Conservation (phyloP, 2,888 invertebrate species). For the Drosophila neotestacea region DNA sequence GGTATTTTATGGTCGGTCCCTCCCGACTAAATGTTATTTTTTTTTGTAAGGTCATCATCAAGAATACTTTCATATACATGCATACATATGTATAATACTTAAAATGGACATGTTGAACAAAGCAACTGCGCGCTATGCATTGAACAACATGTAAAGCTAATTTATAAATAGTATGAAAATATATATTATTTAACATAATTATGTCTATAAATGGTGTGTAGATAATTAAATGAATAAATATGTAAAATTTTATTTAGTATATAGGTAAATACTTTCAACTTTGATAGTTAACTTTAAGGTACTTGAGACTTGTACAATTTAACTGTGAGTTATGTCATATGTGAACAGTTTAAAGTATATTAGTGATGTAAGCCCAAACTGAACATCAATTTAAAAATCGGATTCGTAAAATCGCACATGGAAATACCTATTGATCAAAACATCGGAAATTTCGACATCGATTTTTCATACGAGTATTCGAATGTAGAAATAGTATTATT, state of each 20-base stretch:
- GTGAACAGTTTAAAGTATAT: slow-evolving; percentile 29
- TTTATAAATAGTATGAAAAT: slow-evolving; percentile 17
- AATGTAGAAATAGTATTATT: no score
- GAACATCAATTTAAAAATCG: no score
- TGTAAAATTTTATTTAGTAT: slow-evolving; percentile 33
- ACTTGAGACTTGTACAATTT: slow-evolving; percentile 67
- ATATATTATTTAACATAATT: slow-evolving; percentile 8
- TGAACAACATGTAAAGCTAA: slow-evolving; percentile 72
- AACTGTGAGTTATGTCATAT: slow-evolving; percentile 35
- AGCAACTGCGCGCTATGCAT: slow-evolving; percentile 62
- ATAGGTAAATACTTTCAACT: slow-evolving; percentile 44
- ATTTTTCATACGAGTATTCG: no score
- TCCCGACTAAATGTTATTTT: background rate
- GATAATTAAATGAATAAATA: slow-evolving; percentile 64
- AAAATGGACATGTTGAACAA: slow-evolving; percentile 68
- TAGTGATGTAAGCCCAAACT: no score
- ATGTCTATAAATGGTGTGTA: slow-evolving; percentile 32
- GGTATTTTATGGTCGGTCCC: no score
- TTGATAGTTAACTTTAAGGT: slow-evolving; percentile 75
- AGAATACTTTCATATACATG: background rate
- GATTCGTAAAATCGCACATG: no score
- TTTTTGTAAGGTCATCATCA: slow-evolving; percentile 3
- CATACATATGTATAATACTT: slow-evolving; percentile 18
- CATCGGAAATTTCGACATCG: no score
- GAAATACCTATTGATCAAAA: no score